Evolutionary conservation across 1,140 invertebrate genomes (phyloP).

Genomic region (Gonatopus flavifemur): DNA sequence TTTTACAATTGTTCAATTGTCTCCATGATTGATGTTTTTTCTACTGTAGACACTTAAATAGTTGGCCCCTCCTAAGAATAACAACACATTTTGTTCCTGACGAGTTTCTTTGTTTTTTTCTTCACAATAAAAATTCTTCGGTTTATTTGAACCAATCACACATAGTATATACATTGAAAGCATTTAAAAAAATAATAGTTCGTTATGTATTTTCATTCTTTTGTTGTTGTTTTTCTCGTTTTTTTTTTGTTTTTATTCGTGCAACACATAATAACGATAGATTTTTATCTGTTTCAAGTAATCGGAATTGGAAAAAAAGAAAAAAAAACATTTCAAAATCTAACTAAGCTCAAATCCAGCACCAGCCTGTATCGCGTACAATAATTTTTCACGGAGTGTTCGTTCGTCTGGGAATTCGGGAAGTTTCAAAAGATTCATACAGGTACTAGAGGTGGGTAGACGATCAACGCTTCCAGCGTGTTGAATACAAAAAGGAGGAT

Average conservation of each 20-base stretch:
- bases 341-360: slow-evolving; percentile 96
- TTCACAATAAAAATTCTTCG: background rate
- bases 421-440: slow-evolving; percentile 96
- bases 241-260: background rate
- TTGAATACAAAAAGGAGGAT: slow-evolving; percentile 94
- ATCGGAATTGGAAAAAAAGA: too few relatives aligned
- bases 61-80: slow-evolving; percentile 30
- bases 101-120: background rate
- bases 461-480: slow-evolving; percentile 83
- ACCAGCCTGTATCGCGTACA: slow-evolving; percentile 92
- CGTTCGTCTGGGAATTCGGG: slow-evolving; percentile 84
- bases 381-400: slow-evolving; percentile 78
- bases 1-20: background rate
- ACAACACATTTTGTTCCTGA: slow-evolving; percentile 6
- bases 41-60: slow-evolving; percentile 11
- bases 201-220: background rate
- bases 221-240: background rate
- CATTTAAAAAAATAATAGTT: background rate
- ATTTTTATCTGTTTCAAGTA: too few relatives aligned
- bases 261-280: background rate
- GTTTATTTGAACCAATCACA: slow-evolving; percentile 4
- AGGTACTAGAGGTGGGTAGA: slow-evolving; percentile 93
- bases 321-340: slow-evolving; percentile 25
- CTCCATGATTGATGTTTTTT: background rate
- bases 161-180: slow-evolving; percentile 8